Percentiles rank a stretch among this genome's conserved stretches.
Conservation (phyloP, 2,888 invertebrate genomes). For the Margaritifera margaritifera region DNA sequence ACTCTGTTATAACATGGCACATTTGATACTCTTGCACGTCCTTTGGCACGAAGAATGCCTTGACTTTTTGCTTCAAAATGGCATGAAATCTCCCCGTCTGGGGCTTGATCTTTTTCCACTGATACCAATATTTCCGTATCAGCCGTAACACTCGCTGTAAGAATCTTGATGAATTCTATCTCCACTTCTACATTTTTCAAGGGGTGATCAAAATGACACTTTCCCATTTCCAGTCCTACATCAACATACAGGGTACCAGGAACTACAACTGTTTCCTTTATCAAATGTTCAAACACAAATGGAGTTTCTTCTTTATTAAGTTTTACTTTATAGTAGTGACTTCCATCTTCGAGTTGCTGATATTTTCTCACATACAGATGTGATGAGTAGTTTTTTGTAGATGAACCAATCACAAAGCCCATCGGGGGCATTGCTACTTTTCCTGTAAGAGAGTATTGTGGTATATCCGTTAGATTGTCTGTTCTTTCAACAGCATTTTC, state of each 20-base stretch:
- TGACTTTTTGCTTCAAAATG: too few relatives aligned
- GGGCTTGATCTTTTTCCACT: too few relatives aligned
- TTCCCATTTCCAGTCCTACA: conserved; percentile 27
- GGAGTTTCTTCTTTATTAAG: conserved; percentile 21
- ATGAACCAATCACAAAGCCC: neutral
- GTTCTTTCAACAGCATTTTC: conserved; percentile 7
- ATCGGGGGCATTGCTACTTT: neutral
- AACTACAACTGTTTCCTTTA: conserved; percentile 26
- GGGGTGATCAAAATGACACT: neutral
- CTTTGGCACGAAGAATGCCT: too few relatives aligned
- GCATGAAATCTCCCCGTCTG: too few relatives aligned
- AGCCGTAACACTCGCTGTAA: neutral
- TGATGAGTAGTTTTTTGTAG: too few relatives aligned
- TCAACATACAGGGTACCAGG: conserved; percentile 42
- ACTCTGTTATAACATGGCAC: neutral
- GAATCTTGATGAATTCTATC: conserved; percentile 1
- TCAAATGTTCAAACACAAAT: conserved; percentile 39
- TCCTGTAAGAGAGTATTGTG: conserved; percentile 23
- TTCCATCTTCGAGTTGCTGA: neutral
- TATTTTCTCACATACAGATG: too few relatives aligned
- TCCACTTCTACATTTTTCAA: neutral
- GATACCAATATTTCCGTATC: neutral
- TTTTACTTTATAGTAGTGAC: neutral
- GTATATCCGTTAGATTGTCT: conserved; percentile 19
- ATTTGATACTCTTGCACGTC: too few relatives aligned